Conservation (phyloP, 2,888 invertebrate species). For the Therioaphis trifolii region DNA sequence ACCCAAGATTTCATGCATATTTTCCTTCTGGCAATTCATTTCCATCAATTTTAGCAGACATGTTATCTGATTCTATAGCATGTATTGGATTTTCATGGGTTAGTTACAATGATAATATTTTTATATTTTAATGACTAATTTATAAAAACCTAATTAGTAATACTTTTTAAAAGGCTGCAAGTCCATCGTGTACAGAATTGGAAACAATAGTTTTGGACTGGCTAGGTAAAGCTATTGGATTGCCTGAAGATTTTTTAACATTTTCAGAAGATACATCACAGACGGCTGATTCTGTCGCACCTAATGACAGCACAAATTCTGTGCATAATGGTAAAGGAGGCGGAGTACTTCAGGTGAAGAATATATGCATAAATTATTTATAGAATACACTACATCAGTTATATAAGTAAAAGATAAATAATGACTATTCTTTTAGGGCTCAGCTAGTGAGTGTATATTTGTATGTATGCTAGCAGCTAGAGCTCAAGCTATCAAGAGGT, state of each 20-base stretch:
- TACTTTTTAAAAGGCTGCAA: slow-evolving; percentile 82
- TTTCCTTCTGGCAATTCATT: slow-evolving; percentile 98
- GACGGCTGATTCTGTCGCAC: background rate
- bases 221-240: slow-evolving; percentile 94
- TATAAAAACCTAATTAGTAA: slow-evolving; percentile 56
- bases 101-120: slow-evolving; percentile 65
- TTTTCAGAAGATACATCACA: slow-evolving; percentile 72
- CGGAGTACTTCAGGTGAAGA: slow-evolving; percentile 88
- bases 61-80: slow-evolving; percentile 95
- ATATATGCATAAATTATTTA: background rate
- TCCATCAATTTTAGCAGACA: slow-evolving; percentile 96
- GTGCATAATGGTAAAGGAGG: slow-evolving; percentile 63
- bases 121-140: slow-evolving; percentile 3
- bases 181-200: slow-evolving; percentile 95
- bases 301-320: slow-evolving; percentile 25
- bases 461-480: slow-evolving; percentile 93
- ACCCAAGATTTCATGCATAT: slow-evolving; percentile 98
- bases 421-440: slow-evolving; percentile 77
- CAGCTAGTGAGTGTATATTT: slow-evolving; percentile 94
- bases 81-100: slow-evolving; percentile 99
- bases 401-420: background rate
- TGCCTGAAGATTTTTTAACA: slow-evolving; percentile 89
- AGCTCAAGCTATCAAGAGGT: slow-evolving; percentile 85
- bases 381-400: background rate
- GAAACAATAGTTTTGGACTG: slow-evolving; percentile 96